Conservation (phyloP, 2,113 vertebrate genomes). For the Phocoena sinus region DNA sequence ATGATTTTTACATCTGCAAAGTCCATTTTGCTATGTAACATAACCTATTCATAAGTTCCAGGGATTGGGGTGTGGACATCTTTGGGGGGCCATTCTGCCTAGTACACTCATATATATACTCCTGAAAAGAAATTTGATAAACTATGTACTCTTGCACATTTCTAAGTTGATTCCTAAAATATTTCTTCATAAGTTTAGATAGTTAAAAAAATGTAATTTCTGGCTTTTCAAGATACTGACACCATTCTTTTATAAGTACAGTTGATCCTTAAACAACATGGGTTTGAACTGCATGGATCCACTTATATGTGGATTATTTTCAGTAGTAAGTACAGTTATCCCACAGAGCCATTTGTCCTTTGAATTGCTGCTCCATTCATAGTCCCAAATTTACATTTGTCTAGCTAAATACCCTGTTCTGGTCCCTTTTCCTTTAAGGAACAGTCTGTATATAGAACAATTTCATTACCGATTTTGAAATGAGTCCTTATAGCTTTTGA, state of each 20-base stretch:
- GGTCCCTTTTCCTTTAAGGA: not conserved
- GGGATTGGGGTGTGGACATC: not conserved
- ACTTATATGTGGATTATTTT: not conserved
- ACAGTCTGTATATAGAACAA: slow-evolving; percentile 20
- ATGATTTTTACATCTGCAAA: not conserved
- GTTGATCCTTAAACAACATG: not conserved
- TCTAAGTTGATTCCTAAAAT: not conserved
- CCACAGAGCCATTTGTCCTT: not conserved
- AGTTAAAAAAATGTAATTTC: not conserved
- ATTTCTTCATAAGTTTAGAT: not conserved
- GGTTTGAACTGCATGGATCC: not conserved
- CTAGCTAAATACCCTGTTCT: not conserved
- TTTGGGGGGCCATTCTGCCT: not conserved
- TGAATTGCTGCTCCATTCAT: not conserved
- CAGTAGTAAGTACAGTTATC: not conserved
- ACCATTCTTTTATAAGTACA: not conserved
- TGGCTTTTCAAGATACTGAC: not conserved
- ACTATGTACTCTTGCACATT: not conserved
- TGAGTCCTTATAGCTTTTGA: not conserved
- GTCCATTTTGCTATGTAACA: not conserved
- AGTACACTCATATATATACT: not conserved
- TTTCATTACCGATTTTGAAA: slow-evolving; percentile 5
- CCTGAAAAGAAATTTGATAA: slow-evolving; percentile 25
- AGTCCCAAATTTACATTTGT: not conserved
- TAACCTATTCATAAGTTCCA: not conserved